A percentile compares a stretch with the other conserved stretches of the same genome.
Conservation (phyloP, 2,888 invertebrate species). For the Gasteruption jaculator region DNA sequence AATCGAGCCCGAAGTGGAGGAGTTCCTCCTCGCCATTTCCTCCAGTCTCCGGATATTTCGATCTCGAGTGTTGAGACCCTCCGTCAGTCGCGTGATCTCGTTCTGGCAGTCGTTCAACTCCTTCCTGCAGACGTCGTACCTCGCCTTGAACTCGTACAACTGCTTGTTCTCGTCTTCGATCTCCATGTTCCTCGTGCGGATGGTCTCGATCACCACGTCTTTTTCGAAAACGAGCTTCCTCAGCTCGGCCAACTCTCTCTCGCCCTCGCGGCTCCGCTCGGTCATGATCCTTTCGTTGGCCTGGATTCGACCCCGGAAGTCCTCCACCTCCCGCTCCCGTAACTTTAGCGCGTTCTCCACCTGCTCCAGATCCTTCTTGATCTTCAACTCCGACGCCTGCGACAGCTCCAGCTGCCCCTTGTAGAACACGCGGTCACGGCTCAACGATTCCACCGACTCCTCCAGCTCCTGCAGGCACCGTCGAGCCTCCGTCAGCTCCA, state of each 20-base stretch:
- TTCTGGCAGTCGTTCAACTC: slow-evolving; percentile 32
- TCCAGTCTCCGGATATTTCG: slow-evolving; percentile 39
- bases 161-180: slow-evolving; percentile 44
- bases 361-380: slow-evolving; percentile 59
- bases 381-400: slow-evolving; percentile 54
- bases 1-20: slow-evolving; percentile 33
- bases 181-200: slow-evolving; percentile 36
- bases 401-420: slow-evolving; percentile 57
- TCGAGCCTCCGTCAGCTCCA: slow-evolving; percentile 55
- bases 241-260: slow-evolving; percentile 53
- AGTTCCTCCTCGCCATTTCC: slow-evolving; percentile 40
- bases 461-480: slow-evolving; percentile 59
- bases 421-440: slow-evolving; percentile 58
- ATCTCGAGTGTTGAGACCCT: slow-evolving; percentile 40
- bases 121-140: slow-evolving; percentile 41
- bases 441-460: slow-evolving; percentile 55
- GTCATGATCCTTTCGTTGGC: slow-evolving; percentile 56
- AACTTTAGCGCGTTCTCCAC: slow-evolving; percentile 51
- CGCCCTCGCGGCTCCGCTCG: slow-evolving; percentile 58
- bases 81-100: slow-evolving; percentile 38
- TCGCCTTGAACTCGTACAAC: slow-evolving; percentile 51
- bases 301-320: slow-evolving; percentile 54
- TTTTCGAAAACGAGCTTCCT: slow-evolving; percentile 48
- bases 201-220: slow-evolving; percentile 37
- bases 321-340: slow-evolving; percentile 54